Evolutionary conservation across 2,113 vertebrate species (phyloP), one percentile per base, ranked within the genome.

Genomic region (Sakesphorus luctuosus): DNA sequence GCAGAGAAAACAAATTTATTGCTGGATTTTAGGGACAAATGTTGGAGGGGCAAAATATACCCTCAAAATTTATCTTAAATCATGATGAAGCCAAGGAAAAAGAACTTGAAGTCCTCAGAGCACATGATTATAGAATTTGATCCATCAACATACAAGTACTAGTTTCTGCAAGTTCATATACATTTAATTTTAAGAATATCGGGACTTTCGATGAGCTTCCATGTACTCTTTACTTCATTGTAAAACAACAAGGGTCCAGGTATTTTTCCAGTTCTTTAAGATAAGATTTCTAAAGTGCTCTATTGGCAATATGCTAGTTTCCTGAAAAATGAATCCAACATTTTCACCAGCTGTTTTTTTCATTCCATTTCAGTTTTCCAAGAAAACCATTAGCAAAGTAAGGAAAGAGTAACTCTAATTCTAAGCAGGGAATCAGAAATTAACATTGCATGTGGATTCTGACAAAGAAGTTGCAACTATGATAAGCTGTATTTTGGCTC

Each of bases 261-360:
- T 96, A 94, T 68, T 96, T 94, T 94, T 92, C 77, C 78, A 93
- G 43, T 86, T 91, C 63, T 84, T 94, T 58, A 84, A 89, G 92
- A 92, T 95, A 96, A 93, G 65, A 87, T 78, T 94, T 94, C 95
- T 89, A 53, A 93, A 93, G 95, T 89, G 76, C 52, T 97, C 72
- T 86, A 68, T 24, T 95, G 89, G 90, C 87, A 93, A 53, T 66
- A 74, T 3, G 10, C 46, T 93, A 49, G 61, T 69, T 93, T 96
- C 87, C 92, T 86, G 93, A 94, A 93, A 93, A 85, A 83, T 14
- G 18, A 93, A 92, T 62, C 52, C 68, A 91, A 84, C 18, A 18
- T 86, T 84, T 96, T 81, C 58, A 73, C n/a, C 72, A 94, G 50
- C 71, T 84, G 82, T 36, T 92, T 89, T 92, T 85, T 95, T 92